Percentiles rank a stretch among this genome's conserved stretches.
Conservation (phyloP, 35 echinoderm and acorn worm species). For the Lytechinus pictus region DNA sequence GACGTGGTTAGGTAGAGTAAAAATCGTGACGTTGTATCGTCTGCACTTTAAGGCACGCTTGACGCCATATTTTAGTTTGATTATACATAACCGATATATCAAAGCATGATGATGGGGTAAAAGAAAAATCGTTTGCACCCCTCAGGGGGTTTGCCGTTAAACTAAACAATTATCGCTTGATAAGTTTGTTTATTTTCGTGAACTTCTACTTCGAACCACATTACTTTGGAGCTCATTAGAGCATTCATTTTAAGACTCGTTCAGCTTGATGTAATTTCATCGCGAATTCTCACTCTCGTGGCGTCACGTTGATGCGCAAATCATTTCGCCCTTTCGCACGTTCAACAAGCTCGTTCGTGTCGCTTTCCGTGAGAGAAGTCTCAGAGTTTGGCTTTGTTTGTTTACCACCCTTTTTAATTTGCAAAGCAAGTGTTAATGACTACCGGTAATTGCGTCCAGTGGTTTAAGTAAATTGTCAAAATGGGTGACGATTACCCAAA, state of each 20-base stretch:
- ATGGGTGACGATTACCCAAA: too few relatives aligned
- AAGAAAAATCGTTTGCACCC: background rate
- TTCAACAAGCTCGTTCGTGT: background rate
- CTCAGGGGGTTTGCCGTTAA: background rate
- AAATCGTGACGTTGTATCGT: constrained; percentile 33
- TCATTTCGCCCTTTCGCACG: background rate
- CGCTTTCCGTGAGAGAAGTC: background rate
- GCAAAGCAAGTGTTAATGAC: too few relatives aligned
- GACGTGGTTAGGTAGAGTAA: background rate
- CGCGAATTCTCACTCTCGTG: background rate
- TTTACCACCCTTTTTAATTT: background rate
- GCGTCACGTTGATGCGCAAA: background rate
- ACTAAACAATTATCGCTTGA: background rate
- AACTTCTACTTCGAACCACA: background rate
- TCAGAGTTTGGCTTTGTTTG: background rate
- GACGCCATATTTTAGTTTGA: background rate
- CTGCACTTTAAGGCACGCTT: background rate
- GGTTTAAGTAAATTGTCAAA: too few relatives aligned
- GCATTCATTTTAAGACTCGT: background rate
- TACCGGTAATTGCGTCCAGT: too few relatives aligned
- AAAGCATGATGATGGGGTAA: background rate
- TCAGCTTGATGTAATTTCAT: constrained; percentile 12
- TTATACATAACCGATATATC: background rate
- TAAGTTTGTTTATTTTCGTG: background rate
- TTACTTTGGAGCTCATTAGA: background rate